phyloP scores from a whole-genome alignment of 37 sponge, comb jelly and placozoan genomes.

The Cliona cf. orientalis region DNA sequence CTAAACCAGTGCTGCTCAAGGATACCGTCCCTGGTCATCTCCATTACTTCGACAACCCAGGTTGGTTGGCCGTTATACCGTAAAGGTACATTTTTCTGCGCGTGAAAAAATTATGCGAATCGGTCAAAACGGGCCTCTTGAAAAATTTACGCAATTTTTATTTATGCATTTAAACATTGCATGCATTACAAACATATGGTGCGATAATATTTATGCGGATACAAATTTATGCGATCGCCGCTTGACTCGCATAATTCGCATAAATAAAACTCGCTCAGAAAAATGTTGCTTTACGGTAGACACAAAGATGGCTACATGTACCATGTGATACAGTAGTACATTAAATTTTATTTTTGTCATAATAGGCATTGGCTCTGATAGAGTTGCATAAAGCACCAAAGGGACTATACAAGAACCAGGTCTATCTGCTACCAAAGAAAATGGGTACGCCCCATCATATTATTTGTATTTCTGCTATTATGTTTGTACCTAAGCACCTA shows the following conservation, averaged over 20 bases:
- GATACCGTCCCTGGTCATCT: slow-evolving; percentile 84
- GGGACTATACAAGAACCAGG: slow-evolving; percentile 83
- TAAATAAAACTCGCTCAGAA: too few species aligned
- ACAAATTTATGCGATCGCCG: too few species aligned
- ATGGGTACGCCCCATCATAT: slow-evolving; percentile 92
- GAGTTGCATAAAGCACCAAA: slow-evolving; percentile 83
- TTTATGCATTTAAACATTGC: too few species aligned
- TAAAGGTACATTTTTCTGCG: too few species aligned
- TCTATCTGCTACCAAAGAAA: slow-evolving; percentile 90
- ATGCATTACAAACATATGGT: too few species aligned
- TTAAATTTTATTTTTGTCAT: background rate
- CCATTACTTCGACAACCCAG: slow-evolving; percentile 86
- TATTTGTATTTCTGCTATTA: background rate
- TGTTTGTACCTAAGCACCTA: too few species aligned
- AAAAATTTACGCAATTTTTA: too few species aligned
- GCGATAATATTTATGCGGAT: too few species aligned
- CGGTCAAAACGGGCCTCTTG: too few species aligned
- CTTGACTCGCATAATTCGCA: too few species aligned
- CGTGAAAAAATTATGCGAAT: too few species aligned
- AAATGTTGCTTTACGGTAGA: background rate
- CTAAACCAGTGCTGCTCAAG: slow-evolving; percentile 78
- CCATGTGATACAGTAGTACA: too few species aligned
- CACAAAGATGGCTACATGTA: background rate
- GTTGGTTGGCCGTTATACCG: slow-evolving; percentile 27
- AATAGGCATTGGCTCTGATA: slow-evolving; percentile 78